Percentiles rank a stretch among this genome's conserved stretches.
Conservation (phyloP, 1,140 invertebrate genomes). For the Drosophila willistoni region DNA sequence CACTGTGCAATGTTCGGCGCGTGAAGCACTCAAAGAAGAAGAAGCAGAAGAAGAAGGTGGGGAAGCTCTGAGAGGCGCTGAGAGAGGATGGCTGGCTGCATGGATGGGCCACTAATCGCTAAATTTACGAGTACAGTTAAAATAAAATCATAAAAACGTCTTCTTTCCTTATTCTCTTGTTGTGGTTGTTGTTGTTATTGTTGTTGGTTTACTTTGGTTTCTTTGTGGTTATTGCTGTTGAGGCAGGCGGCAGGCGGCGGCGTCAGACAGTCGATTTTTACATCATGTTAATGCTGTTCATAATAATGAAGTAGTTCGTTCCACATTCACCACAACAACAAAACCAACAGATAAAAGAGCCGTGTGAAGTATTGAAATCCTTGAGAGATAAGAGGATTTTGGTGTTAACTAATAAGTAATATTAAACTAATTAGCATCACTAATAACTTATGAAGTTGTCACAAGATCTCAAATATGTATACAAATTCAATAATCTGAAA, state of each 20-base stretch:
- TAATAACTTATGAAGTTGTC: too few species aligned
- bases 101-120: slow-evolving; percentile 65
- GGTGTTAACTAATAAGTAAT: too few species aligned
- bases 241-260: slow-evolving; percentile 1
- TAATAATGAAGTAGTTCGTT: slow-evolving; percentile 36
- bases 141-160: slow-evolving; percentile 75
- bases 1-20: slow-evolving; percentile 65
- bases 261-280: not conserved
- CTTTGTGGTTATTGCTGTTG: slow-evolving; percentile 1
- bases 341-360: not conserved
- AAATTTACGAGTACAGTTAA: slow-evolving; percentile 80
- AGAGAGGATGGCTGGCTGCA: slow-evolving; percentile 10
- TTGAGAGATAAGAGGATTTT: too few species aligned
- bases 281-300: slow-evolving; percentile 12
- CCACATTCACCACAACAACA: not conserved
- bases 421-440: too few species aligned
- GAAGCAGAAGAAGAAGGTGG: slow-evolving; percentile 27
- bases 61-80: slow-evolving; percentile 4
- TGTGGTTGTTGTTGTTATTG: slow-evolving; percentile 31
- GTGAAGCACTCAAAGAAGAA: slow-evolving; percentile 47
- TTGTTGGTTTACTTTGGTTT: too few species aligned
- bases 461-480: too few species aligned
- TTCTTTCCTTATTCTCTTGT: slow-evolving; percentile 51
- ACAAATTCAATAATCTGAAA: too few species aligned
- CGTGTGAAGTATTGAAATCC: too few species aligned